phyloP scores from a whole-genome alignment of 2,888 invertebrate genomes.

The Abscondita cerata region DNA sequence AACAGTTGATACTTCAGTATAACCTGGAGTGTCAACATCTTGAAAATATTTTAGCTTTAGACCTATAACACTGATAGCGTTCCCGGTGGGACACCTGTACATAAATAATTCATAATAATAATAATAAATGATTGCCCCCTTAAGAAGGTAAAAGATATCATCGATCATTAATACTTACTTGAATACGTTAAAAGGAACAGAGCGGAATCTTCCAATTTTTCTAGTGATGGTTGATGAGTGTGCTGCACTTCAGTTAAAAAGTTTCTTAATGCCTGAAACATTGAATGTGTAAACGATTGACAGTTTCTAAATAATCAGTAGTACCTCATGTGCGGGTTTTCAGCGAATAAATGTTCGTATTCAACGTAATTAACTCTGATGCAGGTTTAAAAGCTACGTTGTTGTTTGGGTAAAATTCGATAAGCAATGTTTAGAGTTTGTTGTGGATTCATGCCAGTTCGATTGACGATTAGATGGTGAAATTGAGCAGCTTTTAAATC shows the following conservation, averaged over 20 bases:
- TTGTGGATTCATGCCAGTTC: slow-evolving; percentile 48
- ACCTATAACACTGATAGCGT: no score
- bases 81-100: no score
- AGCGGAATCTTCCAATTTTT: slow-evolving; percentile 59
- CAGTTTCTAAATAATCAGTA: no score
- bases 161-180: slow-evolving; percentile 59
- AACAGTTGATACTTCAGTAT: no score
- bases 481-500: no score
- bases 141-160: no score
- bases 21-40: no score
- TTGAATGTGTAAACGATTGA: no score
- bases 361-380: slow-evolving; percentile 51
- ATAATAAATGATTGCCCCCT: no score
- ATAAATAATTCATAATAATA: no score
- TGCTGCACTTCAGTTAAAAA: slow-evolving; percentile 46
- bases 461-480: slow-evolving; percentile 54
- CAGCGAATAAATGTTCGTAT: slow-evolving; percentile 51
- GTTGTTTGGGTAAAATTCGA: slow-evolving; percentile 41
- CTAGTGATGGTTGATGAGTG: slow-evolving; percentile 60
- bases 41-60: no score
- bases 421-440: slow-evolving; percentile 43
- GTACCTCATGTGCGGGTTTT: slow-evolving; percentile 56
- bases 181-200: slow-evolving; percentile 65
- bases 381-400: slow-evolving; percentile 41
- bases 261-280: slow-evolving; percentile 46